These are phyloP conservation scores for Thamnaconus septentrionalis DNA, from an alignment of 2,113 vertebrate genomes.

Conservation along the genomic window DNA sequence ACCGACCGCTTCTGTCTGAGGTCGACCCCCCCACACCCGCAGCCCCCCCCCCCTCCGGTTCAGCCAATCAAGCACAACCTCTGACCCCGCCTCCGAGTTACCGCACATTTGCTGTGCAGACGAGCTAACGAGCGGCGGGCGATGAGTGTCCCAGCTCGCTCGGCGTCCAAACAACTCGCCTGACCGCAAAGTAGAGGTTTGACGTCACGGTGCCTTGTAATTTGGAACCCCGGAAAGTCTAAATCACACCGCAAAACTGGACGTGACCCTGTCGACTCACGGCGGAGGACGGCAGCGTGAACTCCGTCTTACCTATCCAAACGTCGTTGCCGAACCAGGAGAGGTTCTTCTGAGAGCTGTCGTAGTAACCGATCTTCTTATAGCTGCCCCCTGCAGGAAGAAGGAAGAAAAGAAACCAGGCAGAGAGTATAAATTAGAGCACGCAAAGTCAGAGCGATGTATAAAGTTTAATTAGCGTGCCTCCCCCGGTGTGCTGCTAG, in stretches of 20 bases:
- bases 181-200: too few relatives aligned
- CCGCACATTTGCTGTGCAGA: too few relatives aligned
- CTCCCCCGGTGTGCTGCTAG: background rate
- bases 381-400: slow-evolving; percentile 81
- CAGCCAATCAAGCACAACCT: too few relatives aligned
- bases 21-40: too few relatives aligned
- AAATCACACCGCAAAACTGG: slow-evolving; percentile 17
- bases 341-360: slow-evolving; percentile 91
- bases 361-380: slow-evolving; percentile 93
- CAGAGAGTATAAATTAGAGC: background rate
- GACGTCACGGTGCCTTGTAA: too few relatives aligned
- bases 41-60: too few relatives aligned
- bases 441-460: background rate
- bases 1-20: too few relatives aligned
- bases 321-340: slow-evolving; percentile 89
- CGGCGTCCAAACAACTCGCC: too few relatives aligned
- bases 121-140: too few relatives aligned
- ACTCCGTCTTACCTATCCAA: slow-evolving; percentile 84
- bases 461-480: slow-evolving; percentile 11
- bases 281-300: slow-evolving; percentile 1
- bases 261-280: slow-evolving; percentile 27
- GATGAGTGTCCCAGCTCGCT: too few relatives aligned
- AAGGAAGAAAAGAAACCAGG: background rate
- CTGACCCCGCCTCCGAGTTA: too few relatives aligned
- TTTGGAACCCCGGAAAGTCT: background rate